phyloP scores from a whole-genome alignment of 2,113 vertebrate species.

The Vireo altiloquus region DNA sequence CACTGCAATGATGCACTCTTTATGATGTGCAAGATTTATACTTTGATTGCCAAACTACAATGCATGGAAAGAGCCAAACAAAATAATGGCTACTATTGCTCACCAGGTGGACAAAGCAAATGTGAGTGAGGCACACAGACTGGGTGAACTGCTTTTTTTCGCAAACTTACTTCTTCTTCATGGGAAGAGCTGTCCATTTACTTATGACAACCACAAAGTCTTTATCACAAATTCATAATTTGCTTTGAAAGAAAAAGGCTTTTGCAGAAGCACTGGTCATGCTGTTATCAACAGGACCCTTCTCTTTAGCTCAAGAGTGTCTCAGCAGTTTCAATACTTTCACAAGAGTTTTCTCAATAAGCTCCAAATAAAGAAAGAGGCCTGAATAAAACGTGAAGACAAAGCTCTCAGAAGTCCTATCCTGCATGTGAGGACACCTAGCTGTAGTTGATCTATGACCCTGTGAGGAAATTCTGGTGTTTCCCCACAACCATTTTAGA shows the following conservation, averaged over 20 bases:
- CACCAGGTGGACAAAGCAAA: background rate
- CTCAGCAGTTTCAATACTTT: background rate
- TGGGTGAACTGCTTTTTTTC: background rate
- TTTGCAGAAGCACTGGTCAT: background rate
- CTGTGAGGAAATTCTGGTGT: background rate
- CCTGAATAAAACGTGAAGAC: background rate
- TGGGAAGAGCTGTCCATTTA: background rate
- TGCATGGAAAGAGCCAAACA: background rate
- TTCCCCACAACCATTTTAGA: background rate
- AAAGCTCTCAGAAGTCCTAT: background rate
- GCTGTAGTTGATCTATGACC: background rate
- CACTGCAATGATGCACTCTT: background rate
- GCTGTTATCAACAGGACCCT: background rate
- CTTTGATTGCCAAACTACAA: background rate
- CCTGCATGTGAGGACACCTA: background rate
- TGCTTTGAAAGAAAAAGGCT: background rate
- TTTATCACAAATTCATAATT: background rate
- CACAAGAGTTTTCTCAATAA: background rate
- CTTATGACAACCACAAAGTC: background rate
- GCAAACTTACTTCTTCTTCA: background rate
- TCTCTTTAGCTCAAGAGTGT: background rate
- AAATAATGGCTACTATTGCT: background rate
- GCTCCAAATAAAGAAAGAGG: background rate
- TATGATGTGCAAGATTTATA: background rate
- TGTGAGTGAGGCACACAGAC: background rate